Conservation (phyloP, 2,797 vertebrate species). For the Iguana delicatissima region DNA sequence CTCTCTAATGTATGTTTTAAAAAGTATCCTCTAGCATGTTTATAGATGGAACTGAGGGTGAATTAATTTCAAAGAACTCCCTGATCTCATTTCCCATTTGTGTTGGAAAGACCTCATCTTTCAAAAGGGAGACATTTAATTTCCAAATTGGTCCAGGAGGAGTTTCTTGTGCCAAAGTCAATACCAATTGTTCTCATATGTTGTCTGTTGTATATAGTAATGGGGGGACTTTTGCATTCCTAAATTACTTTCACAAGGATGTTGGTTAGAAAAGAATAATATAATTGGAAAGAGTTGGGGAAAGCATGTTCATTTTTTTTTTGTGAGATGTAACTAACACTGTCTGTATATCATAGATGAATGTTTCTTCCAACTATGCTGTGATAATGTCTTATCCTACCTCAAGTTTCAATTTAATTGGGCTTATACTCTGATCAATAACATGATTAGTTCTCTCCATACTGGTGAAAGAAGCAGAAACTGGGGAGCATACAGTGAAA, state of each 20-base stretch:
- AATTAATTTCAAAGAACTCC: slow-evolving; percentile 34
- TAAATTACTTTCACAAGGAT: background rate
- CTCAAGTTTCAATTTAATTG: background rate
- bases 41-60: background rate
- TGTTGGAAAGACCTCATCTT: slow-evolving; percentile 23
- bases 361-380: background rate
- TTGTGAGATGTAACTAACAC: background rate
- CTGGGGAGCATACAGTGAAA: too few species aligned
- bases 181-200: slow-evolving; percentile 5
- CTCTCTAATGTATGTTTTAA: slow-evolving; percentile 5
- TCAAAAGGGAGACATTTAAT: slow-evolving; percentile 36
- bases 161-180: slow-evolving; percentile 27
- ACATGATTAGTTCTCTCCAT: too few species aligned
- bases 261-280: background rate
- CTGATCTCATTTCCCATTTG: slow-evolving; percentile 41
- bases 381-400: background rate
- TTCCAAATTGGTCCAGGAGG: slow-evolving; percentile 24
- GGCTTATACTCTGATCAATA: background rate
- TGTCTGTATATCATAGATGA: background rate
- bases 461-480: too few species aligned
- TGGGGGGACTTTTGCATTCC: background rate
- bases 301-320: background rate
- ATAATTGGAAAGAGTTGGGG: background rate
- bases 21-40: slow-evolving; percentile 7
- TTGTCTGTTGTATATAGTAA: background rate